A percentile compares a stretch with the other conserved stretches of the same genome.
phyloP scores from a whole-genome alignment of 2,797 vertebrate species.

The Hydrocynus forskahlii region DNA sequence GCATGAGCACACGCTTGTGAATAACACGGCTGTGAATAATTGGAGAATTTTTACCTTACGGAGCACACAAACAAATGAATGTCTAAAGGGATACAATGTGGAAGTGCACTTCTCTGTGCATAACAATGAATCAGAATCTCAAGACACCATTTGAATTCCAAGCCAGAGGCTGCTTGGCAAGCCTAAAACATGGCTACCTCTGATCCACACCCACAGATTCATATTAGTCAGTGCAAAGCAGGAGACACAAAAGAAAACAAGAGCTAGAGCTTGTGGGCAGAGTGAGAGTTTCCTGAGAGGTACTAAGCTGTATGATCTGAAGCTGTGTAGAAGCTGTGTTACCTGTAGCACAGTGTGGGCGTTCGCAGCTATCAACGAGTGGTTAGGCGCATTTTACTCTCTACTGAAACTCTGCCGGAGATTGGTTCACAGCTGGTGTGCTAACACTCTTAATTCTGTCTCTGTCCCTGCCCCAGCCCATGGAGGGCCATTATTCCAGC shows the following conservation, averaged over 20 bases:
- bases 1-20: neutral
- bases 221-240: conserved; percentile 7
- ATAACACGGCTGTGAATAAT: neutral
- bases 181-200: conserved; percentile 2
- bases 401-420: conserved; percentile 38
- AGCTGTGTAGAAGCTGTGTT: conserved; percentile 30
- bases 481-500: conserved; percentile 66
- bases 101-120: conserved; percentile 17
- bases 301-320: conserved; percentile 12
- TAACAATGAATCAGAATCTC: conserved; percentile 25
- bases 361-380: conserved; percentile 49
- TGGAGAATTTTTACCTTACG: conserved; percentile 12
- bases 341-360: conserved; percentile 51
- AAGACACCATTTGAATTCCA: conserved; percentile 13
- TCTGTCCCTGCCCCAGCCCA: conserved; percentile 58
- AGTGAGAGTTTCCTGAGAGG: conserved; percentile 24
- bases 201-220: conserved; percentile 22
- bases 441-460: conserved; percentile 56
- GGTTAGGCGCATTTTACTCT: conserved; percentile 27
- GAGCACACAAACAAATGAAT: conserved; percentile 30
- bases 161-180: conserved; percentile 7
- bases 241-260: conserved; percentile 1
- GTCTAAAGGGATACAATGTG: conserved; percentile 27
- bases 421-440: conserved; percentile 51
- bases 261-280: conserved; percentile 32